These are phyloP conservation scores for Ditylenchus weischeri DNA, from an alignment of 2,888 invertebrate genomes.

Conservation along the genomic window DNA sequence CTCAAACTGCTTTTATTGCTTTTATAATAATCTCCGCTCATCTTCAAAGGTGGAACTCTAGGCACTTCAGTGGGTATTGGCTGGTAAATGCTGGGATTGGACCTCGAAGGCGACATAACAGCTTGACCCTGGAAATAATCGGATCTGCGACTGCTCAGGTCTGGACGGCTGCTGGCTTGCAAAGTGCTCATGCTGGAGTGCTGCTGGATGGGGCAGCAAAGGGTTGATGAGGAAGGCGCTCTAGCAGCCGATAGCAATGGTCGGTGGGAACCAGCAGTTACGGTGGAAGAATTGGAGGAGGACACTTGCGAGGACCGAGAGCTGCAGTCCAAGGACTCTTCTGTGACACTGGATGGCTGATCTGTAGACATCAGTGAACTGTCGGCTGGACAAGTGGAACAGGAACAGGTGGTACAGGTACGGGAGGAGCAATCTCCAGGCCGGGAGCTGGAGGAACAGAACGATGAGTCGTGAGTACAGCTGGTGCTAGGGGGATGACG, in stretches of 20 bases:
- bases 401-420: conserved; percentile 19
- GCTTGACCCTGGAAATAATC: conserved; percentile 30
- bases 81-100: conserved; percentile 28
- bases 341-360: conserved; percentile 26
- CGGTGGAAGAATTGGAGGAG: conserved; percentile 16
- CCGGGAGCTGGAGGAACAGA: neutral
- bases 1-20: too few relatives aligned
- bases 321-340: conserved; percentile 17
- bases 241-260: neutral
- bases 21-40: too few relatives aligned
- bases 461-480: neutral
- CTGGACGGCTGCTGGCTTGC: conserved; percentile 24
- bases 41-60: conserved; percentile 8
- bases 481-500: too few relatives aligned
- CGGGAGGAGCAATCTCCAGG: conserved; percentile 4
- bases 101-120: conserved; percentile 24
- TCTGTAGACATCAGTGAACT: conserved; percentile 13
- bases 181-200: conserved; percentile 14
- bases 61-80: conserved; percentile 17
- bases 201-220: neutral
- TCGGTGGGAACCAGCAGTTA: conserved; percentile 18
- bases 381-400: conserved; percentile 21
- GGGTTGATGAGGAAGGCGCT: neutral
- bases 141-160: conserved; percentile 10
- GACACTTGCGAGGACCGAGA: conserved; percentile 11